These are phyloP conservation scores for Antennarius maculatus DNA, from an alignment of 2,797 vertebrate species.

Conservation along the genomic window DNA sequence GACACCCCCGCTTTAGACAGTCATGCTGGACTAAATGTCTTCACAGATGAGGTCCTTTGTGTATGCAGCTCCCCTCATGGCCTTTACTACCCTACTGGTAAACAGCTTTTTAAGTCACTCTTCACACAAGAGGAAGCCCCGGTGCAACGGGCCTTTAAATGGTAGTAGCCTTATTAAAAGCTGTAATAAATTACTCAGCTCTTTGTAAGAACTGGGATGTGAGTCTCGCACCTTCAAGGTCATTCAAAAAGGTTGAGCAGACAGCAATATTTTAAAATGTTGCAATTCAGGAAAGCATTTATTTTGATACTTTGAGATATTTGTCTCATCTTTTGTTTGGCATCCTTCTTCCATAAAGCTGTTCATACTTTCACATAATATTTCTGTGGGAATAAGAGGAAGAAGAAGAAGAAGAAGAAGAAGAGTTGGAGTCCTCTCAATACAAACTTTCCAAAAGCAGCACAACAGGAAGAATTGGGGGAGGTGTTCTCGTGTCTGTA, in stretches of 20 bases:
- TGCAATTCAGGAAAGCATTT: constrained; percentile 17
- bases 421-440: not conserved
- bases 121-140: not conserved
- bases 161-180: constrained; percentile 62
- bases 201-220: not conserved
- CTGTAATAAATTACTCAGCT: constrained; percentile 20
- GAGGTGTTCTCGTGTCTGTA: no score
- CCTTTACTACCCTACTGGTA: constrained; percentile 9
- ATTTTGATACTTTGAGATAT: constrained; percentile 25
- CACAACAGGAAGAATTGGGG: no score
- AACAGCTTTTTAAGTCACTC: constrained; percentile 32
- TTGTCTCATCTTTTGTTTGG: constrained; percentile 1
- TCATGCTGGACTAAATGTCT: constrained; percentile 1
- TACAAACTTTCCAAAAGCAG: not conserved
- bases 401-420: not conserved
- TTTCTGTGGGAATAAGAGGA: not conserved
- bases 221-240: constrained; percentile 20
- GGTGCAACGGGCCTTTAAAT: constrained; percentile 39
- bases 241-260: constrained; percentile 4
- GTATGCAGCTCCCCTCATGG: constrained; percentile 1
- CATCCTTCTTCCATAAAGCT: constrained; percentile 7
- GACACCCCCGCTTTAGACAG: not conserved
- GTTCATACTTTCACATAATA: not conserved
- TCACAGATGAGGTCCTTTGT: constrained; percentile 37
- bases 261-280: constrained; percentile 28